These are phyloP conservation scores for Dryobates pubescens DNA, from an alignment of 2,797 vertebrate species.

Conservation along the genomic window DNA sequence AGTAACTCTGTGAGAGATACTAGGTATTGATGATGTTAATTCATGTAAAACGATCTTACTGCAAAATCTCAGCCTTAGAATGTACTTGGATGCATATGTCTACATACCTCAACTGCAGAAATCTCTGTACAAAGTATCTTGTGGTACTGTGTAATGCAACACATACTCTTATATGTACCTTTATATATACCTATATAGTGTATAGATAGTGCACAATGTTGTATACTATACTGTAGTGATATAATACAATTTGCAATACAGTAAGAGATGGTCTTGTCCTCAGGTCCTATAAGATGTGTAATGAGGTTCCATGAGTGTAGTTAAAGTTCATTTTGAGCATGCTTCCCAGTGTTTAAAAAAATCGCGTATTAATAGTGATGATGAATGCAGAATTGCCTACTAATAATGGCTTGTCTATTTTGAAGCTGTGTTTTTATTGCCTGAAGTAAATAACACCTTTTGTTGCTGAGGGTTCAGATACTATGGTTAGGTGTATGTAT, in stretches of 20 bases:
- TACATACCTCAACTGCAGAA: constrained; percentile 24
- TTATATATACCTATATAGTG: not conserved
- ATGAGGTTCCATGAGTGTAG: not conserved
- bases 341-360: not conserved
- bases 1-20: not conserved
- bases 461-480: not conserved
- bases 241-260: not conserved
- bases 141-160: not conserved
- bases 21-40: not conserved
- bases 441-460: not conserved
- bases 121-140: not conserved
- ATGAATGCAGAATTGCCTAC: not conserved
- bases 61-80: constrained; percentile 38
- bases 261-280: not conserved
- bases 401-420: not conserved
- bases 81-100: not conserved
- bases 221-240: not conserved
- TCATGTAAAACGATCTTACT: not conserved
- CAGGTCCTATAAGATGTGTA: not conserved
- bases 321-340: not conserved
- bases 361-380: rapidly evolving
- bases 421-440: not conserved
- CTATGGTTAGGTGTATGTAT: not conserved
- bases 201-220: not conserved
- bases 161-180: not conserved